Evolutionary conservation across 2,113 vertebrate species (phyloP), one percentile per base, ranked within the genome.

Genomic region (Acrocephalus kingi): DNA sequence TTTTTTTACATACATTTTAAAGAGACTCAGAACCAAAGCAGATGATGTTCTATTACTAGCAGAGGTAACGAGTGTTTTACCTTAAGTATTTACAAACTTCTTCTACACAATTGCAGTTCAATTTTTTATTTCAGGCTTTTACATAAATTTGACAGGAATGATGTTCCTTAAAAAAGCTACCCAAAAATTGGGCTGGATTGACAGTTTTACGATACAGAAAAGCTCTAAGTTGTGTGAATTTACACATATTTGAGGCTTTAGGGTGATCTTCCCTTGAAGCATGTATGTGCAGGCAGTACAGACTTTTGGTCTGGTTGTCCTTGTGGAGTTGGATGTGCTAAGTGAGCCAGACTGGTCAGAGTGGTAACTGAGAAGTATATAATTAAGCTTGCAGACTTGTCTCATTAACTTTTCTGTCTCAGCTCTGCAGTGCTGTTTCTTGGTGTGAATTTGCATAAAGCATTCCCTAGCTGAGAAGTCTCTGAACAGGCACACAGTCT

Each of bases 401-500:
- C 69, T 93, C 91, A 51, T 80, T 84, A 83, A 46, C 35, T 87
- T 28, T 64, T 87, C 67, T 51, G 61, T 72, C 74, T 89, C 62
- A 45, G 48, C 49, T 90, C 63, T 55, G 75, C 48, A 69, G 58
- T 82, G 94, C 75, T 91, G 41, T 82, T 89, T 69, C 90, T 49
- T 77, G 48, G 62, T 87, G 51, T 51, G 52, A 46, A 74, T 93
- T 94, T 93, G 87, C 87, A 88, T 92, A 61, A 80, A 88, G 48
- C n/a, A 15, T 84, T 86, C 88, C 85, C 68, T 91, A 83, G 43
- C 13, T 86, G 56, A 78, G 83, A 81, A 81, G 61, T 35, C 82
- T 84, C 72, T 16, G 41, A 79, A 55, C 62, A 81, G 85, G 35
- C 49, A 30, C 39, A 24, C n/a, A 66, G 84, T 58, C 87, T 93